These are phyloP conservation scores for Trachelus iudaicus DNA, from an alignment of 2,888 invertebrate species.

Conservation along the genomic window DNA sequence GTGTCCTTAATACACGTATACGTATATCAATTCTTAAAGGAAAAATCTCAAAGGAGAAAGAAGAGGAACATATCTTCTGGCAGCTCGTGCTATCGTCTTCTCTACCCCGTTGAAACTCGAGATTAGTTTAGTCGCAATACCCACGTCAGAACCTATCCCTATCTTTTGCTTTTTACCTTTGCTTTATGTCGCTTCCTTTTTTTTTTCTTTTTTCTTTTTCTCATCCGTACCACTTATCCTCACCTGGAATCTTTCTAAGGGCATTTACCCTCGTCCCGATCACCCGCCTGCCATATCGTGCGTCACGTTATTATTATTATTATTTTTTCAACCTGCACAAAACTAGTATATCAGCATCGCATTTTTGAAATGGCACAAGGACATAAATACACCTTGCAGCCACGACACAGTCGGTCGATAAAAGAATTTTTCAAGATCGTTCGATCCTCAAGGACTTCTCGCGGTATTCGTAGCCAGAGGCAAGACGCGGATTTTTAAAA, in stretches of 20 bases:
- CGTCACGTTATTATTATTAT: neutral
- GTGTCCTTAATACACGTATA: neutral
- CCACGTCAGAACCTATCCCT: neutral
- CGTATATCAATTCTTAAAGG: neutral
- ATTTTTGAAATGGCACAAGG: neutral
- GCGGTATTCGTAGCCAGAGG: neutral
- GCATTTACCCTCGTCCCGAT: neutral
- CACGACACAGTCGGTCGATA: neutral
- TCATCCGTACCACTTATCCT: neutral
- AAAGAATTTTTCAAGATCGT: neutral
- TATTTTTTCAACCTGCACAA: neutral
- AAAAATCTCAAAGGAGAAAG: neutral
- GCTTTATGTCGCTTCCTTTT: neutral
- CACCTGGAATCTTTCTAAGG: neutral
- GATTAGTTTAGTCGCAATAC: neutral
- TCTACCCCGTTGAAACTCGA: neutral
- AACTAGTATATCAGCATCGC: neutral
- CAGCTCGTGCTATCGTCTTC: neutral
- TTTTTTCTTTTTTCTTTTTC: neutral
- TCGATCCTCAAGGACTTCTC: neutral
- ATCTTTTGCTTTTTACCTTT: neutral
- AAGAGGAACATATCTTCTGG: neutral
- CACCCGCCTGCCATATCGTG: neutral
- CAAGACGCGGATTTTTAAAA: neutral
- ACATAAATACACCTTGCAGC: neutral